phyloP scores from a whole-genome alignment of 2,113 vertebrate genomes.

The Halcyon senegalensis region DNA sequence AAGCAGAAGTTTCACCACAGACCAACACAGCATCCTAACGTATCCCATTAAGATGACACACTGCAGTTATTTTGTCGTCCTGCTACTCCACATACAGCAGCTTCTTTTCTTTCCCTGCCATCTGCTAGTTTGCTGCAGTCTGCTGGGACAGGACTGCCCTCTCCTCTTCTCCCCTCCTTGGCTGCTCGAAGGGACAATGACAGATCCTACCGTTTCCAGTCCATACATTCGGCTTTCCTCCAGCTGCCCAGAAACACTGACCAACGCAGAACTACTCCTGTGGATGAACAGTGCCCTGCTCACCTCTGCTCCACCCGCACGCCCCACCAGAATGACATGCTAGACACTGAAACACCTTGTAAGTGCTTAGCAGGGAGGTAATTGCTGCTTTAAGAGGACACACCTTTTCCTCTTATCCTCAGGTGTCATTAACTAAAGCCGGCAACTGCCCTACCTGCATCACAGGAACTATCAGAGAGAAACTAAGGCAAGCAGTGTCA shows the following conservation, averaged over 20 bases:
- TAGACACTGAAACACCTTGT: neutral
- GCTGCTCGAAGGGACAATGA: rapidly evolving
- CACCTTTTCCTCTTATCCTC: neutral
- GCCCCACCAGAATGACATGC: neutral
- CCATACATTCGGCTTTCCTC: neutral
- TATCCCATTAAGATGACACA: neutral
- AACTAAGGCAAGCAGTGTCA: neutral
- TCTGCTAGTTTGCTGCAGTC: conserved; percentile 39
- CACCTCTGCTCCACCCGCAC: rapidly evolving
- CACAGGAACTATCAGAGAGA: neutral
- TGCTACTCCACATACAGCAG: neutral
- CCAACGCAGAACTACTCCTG: neutral
- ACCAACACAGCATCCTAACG: neutral
- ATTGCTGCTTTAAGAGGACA: neutral
- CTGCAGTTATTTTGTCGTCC: conserved; percentile 31
- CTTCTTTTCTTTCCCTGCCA: neutral
- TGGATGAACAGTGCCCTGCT: neutral
- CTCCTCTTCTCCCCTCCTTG: neutral
- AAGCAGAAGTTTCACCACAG: neutral
- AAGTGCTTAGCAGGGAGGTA: neutral
- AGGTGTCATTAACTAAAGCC: neutral
- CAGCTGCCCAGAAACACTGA: neutral
- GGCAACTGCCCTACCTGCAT: neutral
- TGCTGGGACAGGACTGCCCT: conserved; percentile 31
- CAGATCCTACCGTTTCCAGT: neutral